Conservation (phyloP, 2,797 vertebrate genomes). For the Hypotaenidia okinawae region DNA sequence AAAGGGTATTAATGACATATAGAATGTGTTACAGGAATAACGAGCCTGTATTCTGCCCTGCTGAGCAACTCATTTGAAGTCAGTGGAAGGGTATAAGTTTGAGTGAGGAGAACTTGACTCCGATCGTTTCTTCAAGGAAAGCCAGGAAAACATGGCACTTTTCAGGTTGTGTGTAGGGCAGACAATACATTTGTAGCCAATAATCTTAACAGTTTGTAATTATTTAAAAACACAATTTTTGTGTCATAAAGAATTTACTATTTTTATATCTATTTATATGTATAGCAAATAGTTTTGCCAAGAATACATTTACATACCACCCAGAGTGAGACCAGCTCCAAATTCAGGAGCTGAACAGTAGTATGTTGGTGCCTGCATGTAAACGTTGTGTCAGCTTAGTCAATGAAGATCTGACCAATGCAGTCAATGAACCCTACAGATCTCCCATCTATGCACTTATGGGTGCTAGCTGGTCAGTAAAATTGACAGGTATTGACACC, state of each 20-base stretch:
- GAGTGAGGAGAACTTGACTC: background rate
- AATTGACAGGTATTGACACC: background rate
- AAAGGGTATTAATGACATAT: background rate
- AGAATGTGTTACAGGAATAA: conserved; percentile 12
- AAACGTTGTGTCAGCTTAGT: background rate
- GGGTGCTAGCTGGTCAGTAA: background rate
- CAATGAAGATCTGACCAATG: background rate
- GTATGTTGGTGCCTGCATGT: background rate
- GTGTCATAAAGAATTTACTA: background rate
- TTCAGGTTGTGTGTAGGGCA: background rate
- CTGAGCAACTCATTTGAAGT: conserved; percentile 17
- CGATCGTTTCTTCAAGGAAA: background rate
- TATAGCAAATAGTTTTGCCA: background rate
- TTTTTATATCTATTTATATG: background rate
- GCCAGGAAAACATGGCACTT: background rate
- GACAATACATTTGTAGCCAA: background rate
- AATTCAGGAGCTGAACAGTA: background rate
- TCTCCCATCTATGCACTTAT: background rate
- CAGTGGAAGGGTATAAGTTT: conserved; percentile 3
- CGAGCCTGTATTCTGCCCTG: background rate
- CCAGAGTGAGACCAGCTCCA: background rate
- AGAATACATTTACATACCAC: background rate
- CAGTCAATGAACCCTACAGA: background rate
- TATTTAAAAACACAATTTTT: background rate
- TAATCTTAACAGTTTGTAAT: background rate